Percentiles rank a stretch among this genome's conserved stretches.
These are phyloP conservation scores for Eubasilissa splendida DNA, from an alignment of 2,888 invertebrate species.

Conservation along the genomic window DNA sequence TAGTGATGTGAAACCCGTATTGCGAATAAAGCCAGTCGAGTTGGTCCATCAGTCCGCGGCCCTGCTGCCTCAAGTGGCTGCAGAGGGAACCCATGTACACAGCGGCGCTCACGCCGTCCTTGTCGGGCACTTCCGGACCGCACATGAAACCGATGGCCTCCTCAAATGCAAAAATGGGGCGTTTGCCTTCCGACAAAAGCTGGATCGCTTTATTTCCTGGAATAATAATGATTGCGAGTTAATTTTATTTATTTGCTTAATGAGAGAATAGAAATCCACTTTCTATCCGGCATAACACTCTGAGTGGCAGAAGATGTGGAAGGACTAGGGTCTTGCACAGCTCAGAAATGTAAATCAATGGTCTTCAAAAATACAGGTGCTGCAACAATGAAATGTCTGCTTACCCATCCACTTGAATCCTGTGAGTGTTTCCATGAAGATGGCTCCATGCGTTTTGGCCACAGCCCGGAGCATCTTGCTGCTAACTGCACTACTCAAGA, in stretches of 20 bases:
- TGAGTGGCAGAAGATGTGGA: too few species aligned
- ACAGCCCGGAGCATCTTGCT: conserved; percentile 93
- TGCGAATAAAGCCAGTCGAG: conserved; percentile 83
- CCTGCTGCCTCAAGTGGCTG: conserved; percentile 77
- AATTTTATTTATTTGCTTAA: too few species aligned
- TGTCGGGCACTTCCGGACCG: conserved; percentile 90
- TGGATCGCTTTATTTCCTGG: conserved; percentile 83
- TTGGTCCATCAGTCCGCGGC: conserved; percentile 74
- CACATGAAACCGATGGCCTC: conserved; percentile 99
- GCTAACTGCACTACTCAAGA: conserved; percentile 96
- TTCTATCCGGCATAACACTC: too few species aligned
- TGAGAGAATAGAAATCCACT: too few species aligned
- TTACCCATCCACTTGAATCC: conserved; percentile 99
- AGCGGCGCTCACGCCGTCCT: conserved; percentile 96
- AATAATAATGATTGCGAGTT: conserved; percentile 32
- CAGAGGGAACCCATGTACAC: conserved; percentile 84
- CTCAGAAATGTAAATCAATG: too few species aligned
- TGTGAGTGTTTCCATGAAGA: conserved; percentile 91
- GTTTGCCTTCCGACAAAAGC: conserved; percentile 79
- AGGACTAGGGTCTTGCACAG: too few species aligned
- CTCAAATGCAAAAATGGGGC: conserved; percentile 95
- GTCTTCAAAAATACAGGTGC: too few species aligned
- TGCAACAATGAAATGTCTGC: background rate
- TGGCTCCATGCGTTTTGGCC: conserved; percentile 83
- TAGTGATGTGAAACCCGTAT: conserved; percentile 92